A percentile compares a stretch with the other conserved stretches of the same genome.
phyloP scores from a whole-genome alignment of 1,140 invertebrate species.

The Brachionus sp. region DNA sequence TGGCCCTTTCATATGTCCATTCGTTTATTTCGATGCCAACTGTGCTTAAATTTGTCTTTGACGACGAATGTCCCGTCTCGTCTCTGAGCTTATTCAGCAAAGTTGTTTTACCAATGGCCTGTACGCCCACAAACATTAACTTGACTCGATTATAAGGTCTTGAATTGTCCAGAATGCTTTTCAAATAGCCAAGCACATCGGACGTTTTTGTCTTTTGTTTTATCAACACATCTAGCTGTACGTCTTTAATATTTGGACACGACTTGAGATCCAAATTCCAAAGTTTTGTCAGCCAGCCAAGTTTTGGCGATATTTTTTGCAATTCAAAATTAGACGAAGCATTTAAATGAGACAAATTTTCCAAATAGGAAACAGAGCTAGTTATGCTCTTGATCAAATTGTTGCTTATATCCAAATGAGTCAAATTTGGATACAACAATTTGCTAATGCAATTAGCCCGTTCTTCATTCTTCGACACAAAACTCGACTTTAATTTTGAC shows the following conservation, averaged over 20 bases:
- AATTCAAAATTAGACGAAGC: constrained; percentile 71
- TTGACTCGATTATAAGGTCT: constrained; percentile 91
- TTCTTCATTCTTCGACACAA: constrained; percentile 59
- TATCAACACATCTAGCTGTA: constrained; percentile 59
- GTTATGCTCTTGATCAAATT: constrained; percentile 79
- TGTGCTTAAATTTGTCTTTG: constrained; percentile 48
- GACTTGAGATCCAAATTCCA: constrained; percentile 92
- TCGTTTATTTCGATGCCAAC: constrained; percentile 50
- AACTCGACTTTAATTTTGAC: constrained; percentile 16
- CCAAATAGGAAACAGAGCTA: constrained; percentile 75
- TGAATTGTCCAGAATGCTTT: constrained; percentile 70
- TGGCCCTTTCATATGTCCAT: constrained; percentile 36
- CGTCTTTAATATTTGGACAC: constrained; percentile 80
- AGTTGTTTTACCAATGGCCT: constrained; percentile 89
- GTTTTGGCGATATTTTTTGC: constrained; percentile 75
- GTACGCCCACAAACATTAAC: constrained; percentile 91
- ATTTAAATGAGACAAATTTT: constrained; percentile 86
- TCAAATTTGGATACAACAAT: constrained; percentile 85
- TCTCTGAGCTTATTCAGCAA: constrained; percentile 79
- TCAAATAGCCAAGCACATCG: constrained; percentile 91
- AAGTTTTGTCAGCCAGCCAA: constrained; percentile 83
- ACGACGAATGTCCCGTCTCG: constrained; percentile 64
- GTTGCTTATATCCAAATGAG: constrained; percentile 87
- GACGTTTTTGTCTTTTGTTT: constrained; percentile 86
- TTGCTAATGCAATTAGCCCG: constrained; percentile 49